A percentile compares a stretch with the other conserved stretches of the same genome.
phyloP scores from a whole-genome alignment of 2,888 invertebrate genomes.

The Steromphala cineraria region DNA sequence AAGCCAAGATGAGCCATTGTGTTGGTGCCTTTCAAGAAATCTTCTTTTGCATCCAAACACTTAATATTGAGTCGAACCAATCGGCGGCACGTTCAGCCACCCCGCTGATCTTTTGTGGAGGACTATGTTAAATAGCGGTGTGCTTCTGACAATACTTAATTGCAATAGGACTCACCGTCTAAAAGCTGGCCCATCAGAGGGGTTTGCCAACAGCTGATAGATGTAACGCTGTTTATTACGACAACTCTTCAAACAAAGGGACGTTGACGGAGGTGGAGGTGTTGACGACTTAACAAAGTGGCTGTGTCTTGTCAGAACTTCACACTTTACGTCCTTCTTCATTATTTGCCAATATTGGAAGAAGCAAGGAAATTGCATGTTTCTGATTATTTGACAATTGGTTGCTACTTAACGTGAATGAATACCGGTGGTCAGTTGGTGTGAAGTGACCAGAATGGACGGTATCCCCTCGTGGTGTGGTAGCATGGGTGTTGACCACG shows the following conservation, averaged over 20 bases:
- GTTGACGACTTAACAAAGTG: constrained; percentile 12
- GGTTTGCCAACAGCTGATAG: constrained; percentile 1
- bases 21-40: background rate
- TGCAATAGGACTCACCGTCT: background rate
- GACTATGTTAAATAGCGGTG: constrained; percentile 1
- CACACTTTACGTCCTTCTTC: background rate
- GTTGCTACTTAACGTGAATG: too few species aligned
- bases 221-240: background rate
- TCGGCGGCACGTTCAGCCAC: background rate
- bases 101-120: constrained; percentile 2
- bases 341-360: too few species aligned
- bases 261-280: background rate
- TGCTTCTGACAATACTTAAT: background rate
- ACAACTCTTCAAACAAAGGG: background rate
- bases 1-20: constrained; percentile 11
- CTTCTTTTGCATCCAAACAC: constrained; percentile 16
- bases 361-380: too few species aligned
- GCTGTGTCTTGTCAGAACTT: background rate
- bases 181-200: background rate
- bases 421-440: background rate
- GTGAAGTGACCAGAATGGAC: constrained; percentile 4
- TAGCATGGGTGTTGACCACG: background rate
- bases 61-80: constrained; percentile 19
- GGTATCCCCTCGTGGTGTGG: background rate
- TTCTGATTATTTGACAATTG: too few species aligned